A percentile compares a stretch with the other conserved stretches of the same genome.
Conservation (phyloP, 2,797 vertebrate genomes). For the Channallabes apus region DNA sequence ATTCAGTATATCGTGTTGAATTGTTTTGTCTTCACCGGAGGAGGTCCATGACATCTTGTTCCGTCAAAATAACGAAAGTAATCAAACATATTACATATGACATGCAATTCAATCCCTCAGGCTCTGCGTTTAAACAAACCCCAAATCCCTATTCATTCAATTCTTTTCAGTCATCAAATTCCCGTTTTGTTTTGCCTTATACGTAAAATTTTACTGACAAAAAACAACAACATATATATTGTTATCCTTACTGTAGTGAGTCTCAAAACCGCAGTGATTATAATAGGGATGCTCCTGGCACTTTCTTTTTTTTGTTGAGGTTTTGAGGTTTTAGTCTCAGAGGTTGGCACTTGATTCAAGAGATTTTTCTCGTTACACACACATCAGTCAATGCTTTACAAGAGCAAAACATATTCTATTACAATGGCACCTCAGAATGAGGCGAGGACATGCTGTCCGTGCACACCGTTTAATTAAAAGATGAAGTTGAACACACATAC, state of each 20-base stretch:
- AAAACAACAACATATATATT: too few species aligned
- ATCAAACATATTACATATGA: neutral
- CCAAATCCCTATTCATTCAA: neutral
- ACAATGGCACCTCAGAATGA: slow-evolving; percentile 5
- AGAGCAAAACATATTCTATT: neutral
- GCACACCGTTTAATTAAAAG: neutral
- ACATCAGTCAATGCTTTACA: neutral
- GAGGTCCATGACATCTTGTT: slow-evolving; percentile 2
- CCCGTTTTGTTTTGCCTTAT: neutral
- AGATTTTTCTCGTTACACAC: neutral
- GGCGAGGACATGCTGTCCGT: neutral
- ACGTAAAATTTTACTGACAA: neutral
- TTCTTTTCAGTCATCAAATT: neutral
- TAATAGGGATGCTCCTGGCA: neutral
- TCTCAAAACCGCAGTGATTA: neutral
- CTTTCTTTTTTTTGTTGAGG: neutral
- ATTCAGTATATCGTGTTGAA: neutral
- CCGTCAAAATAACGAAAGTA: slow-evolving; percentile 8
- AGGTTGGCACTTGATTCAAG: slow-evolving; percentile 16
- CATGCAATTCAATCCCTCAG: neutral
- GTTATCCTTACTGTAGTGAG: neutral
- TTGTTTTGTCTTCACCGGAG: slow-evolving; percentile 8
- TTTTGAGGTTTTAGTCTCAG: neutral
- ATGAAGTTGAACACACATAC: neutral
- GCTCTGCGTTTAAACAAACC: neutral